Evolutionary conservation across 2,797 vertebrate genomes (phyloP), one percentile per base, ranked within the genome.

Genomic region (Eospalax fontanierii): DNA sequence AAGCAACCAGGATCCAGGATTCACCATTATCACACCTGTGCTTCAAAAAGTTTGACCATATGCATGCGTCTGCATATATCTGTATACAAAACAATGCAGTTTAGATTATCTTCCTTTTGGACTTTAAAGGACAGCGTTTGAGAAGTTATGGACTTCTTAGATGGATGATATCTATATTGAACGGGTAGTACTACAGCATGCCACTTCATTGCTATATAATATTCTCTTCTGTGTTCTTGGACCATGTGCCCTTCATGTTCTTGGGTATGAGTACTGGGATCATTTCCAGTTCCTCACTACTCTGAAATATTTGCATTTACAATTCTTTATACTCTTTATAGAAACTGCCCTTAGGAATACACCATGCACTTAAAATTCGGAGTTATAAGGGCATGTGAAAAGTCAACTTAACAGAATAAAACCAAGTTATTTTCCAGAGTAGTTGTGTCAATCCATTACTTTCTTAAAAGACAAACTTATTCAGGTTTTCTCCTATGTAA

Each of bases 81-180:
- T 40, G 9, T 82, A 19, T 66, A 14, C 10, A 80, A 84, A 73
- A 65, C n/a, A 30, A 46, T 30, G 19, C 0, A 11, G 33, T 46
- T 66, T n/a, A n/a, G 33, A 28, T 91, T 66, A 5, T 26, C 2
- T 82, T 88, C 16, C 16, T 85, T 87, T 40, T 79, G 8, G 86
- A 61, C 35, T 93, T 79, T 61, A 89, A 11, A 88, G 35, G 16
- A n/a, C 35, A 40, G 30, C 65, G 61, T 87, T 84, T 89, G 83
- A 92, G 74, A 73, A 73, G 54, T 90, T 66, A n/a, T 79, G 38
- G 43, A 84, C 43, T 66, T 89, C 1, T 38, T 74, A n/a, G 3
- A 7, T 28, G 38, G 86, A 59, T 59, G 30, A 24, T 59, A 73
- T n/a, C 15, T 70, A 15, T 26, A 43, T 74, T 76, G 3, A 78